Evolutionary conservation across 2,113 vertebrate species (phyloP), one percentile per base, ranked within the genome.

Genomic region (Hippocampus mohnikei): DNA sequence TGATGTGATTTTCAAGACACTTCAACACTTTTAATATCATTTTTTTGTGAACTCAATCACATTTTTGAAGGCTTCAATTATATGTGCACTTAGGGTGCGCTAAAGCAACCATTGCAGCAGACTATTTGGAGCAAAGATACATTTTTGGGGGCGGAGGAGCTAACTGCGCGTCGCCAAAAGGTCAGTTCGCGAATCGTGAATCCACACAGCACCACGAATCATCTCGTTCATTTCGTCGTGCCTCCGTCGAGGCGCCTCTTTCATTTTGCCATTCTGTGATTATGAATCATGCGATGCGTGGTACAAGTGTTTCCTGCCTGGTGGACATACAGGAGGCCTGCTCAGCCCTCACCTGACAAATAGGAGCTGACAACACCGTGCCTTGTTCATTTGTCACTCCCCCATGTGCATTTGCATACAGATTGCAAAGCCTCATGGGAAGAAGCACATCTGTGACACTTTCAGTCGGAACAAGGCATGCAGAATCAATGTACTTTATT

Each of bases 361-460:
- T 59, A 69, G 44, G 70, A 79, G 75, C 76, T 81, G 82, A 84
- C 81, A 84, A 60, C 76, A 10, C 11, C 46, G 61, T 53, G 66
- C 60, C 53, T 33, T 44, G 62, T 80, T 89, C 76, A 79, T 90
- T 83, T 72, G 79, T 88, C 84, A 83, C 50, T 72, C 58, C 27
- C 56, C 50, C 40, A 62, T 23, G 69, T 52, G 48, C 21, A 50
- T 82, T 85, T 80, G 82, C 85, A 84, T 86, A 67, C 79, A 82
- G 82, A 86, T 81, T 82, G 78, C 55, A 80, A 77, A 82, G 76
- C 78, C 81, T 75, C 76, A 75, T 79, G 83, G 81, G 70, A 74
- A 74, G 33, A 33, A 0, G 27, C 58, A 33, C 58, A 60, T 60
- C 58, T 60, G 58, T 33, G 55, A 58, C 25, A 58, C 25, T 58